Base-by-base conservation (phyloP, 92 coral and sea anemone species). In the Desmophyllum pertusum region DNA sequence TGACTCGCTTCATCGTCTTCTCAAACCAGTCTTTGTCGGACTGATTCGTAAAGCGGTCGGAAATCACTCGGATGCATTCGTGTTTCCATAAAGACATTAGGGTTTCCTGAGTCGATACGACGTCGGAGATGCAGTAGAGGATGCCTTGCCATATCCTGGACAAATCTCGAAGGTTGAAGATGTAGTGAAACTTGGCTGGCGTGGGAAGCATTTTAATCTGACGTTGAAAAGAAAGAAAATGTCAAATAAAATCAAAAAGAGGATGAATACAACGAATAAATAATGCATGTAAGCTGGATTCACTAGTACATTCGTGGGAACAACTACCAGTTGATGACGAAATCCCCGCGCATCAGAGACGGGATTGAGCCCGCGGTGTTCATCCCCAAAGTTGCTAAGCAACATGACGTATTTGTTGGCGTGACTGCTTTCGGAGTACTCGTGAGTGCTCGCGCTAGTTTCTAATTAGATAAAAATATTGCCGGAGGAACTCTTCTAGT, bases 121-220 rank as follows among this genome's bases (percentile, higher is more conserved):
- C 94, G 19, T 95, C 98, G 6, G 96, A 88, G 21, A 86, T 84
- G 78, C 94, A 89, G 91, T 95, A 92, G 23, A 95, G 91, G 87
- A 94, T 94, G 19, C 98, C 98, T 78, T 96, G 98, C 98, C 98
- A 96, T 61, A 94, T 92, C 81, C 98, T 95, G 86, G 98, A 96
- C 89, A 96, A 81, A 88, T 96, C 98, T 61, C 98, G 98, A 78
- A 96, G 87, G 95, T 96, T 96, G 86, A 96, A 96, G 85, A 96
- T 91, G 96, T 96, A 96, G 85, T 96, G 98, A 79, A 96, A 96
- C 78, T 96, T 96, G 46, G 98, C 98, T 40, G 98, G 98, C 15
- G 98, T 95, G 21, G 98, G 98, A 29, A 95, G 93, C 98, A 95
- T 95, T 83, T 95, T 95, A 29, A 95, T 92, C 98, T 95, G 81